These are phyloP conservation scores for Lampris megalopsis DNA, from an alignment of 2,113 vertebrate species.

Conservation along the genomic window DNA sequence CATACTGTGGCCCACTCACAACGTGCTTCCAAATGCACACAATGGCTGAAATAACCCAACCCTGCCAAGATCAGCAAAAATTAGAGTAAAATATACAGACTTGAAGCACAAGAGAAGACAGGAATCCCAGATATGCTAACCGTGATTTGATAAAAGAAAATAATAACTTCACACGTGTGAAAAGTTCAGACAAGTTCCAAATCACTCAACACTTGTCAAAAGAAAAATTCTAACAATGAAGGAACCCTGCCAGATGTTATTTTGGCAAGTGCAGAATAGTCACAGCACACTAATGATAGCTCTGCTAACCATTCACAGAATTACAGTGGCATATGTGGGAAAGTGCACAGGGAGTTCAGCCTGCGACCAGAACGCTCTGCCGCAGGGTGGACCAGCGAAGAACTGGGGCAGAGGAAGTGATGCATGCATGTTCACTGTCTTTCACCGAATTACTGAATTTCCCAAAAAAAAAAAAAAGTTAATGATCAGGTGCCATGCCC, in stretches of 20 bases:
- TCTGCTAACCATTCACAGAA: constrained; percentile 48
- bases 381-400: constrained; percentile 19
- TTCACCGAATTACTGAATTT: too few species aligned
- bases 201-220: constrained; percentile 67
- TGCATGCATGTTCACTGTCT: neutral
- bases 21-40: constrained; percentile 33
- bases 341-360: constrained; percentile 71
- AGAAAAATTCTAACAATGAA: constrained; percentile 23
- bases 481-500: constrained; percentile 61
- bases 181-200: constrained; percentile 58
- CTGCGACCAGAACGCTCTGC: constrained; percentile 33
- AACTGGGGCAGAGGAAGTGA: constrained; percentile 18
- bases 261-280: constrained; percentile 64
- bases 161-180: constrained; percentile 42
- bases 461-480: neutral
- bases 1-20: constrained; percentile 8
- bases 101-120: constrained; percentile 44
- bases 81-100: constrained; percentile 72
- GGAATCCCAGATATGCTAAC: constrained; percentile 75
- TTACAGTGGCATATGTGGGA: constrained; percentile 60
- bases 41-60: constrained; percentile 42
- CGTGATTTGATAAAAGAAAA: constrained; percentile 61
- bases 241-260: constrained; percentile 61
- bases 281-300: constrained; percentile 73
- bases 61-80: constrained; percentile 56